Evolutionary conservation across 23 tunicate species (phyloP).

Genomic region (Botrylloides violaceus): DNA sequence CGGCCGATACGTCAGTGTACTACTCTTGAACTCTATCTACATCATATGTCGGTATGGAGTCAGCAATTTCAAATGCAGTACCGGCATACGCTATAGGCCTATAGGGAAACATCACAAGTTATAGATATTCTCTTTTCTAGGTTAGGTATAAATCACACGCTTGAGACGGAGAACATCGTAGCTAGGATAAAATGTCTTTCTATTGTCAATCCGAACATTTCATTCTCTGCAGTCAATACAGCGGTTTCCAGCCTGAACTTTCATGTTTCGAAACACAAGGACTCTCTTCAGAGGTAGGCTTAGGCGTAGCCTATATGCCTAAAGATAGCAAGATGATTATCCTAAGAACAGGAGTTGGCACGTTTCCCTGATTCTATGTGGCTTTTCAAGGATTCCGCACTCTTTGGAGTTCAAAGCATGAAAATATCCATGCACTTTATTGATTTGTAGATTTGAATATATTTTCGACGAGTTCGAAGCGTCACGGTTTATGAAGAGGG

Average conservation of each 20-base stretch:
- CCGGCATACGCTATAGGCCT: too few relatives aligned
- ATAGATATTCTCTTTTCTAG: not conserved
- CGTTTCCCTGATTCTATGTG: too few relatives aligned
- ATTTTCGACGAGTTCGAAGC: constrained; percentile 4
- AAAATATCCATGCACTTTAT: too few relatives aligned
- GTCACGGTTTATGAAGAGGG: not conserved
- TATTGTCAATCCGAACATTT: constrained; percentile 19
- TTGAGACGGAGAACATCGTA: constrained; percentile 19
- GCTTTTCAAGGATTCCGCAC: too few relatives aligned
- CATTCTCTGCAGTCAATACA: constrained; percentile 14
- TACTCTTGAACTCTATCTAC: too few relatives aligned
- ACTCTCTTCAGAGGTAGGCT: constrained; percentile 18
- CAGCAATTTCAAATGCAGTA: too few relatives aligned
- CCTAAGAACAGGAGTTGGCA: too few relatives aligned
- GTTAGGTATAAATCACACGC: not conserved
- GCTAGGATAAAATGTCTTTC: constrained; percentile 20
- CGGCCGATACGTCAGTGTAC: too few relatives aligned
- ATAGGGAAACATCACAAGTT: too few relatives aligned
- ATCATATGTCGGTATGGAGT: too few relatives aligned
- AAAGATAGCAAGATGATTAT: not conserved
- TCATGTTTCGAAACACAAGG: not conserved
- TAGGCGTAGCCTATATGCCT: not conserved
- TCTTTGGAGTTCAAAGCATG: too few relatives aligned
- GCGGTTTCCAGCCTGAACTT: not conserved
- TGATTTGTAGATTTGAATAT: not conserved